A percentile compares a stretch with the other conserved stretches of the same genome.
These are phyloP conservation scores for Cephus pygmeus DNA, from an alignment of 2,888 invertebrate genomes.

Conservation along the genomic window DNA sequence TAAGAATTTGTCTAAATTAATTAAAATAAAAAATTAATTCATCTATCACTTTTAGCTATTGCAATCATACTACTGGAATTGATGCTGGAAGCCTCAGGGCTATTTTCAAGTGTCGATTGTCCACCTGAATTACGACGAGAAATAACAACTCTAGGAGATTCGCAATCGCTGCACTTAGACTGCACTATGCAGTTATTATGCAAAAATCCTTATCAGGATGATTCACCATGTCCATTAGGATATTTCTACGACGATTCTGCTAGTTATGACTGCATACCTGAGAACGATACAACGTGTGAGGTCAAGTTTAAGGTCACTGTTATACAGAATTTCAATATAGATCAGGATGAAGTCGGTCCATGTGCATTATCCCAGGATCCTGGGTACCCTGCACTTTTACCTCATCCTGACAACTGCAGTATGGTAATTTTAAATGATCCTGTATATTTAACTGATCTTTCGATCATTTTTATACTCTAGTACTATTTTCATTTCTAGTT, in stretches of 20 bases:
- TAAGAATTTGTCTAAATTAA: background rate
- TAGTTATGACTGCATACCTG: constrained; percentile 16
- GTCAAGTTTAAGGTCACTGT: constrained; percentile 19
- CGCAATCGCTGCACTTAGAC: constrained; percentile 10
- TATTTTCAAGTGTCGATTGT: constrained; percentile 26
- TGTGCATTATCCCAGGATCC: constrained; percentile 18
- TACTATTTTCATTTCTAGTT: constrained; percentile 25
- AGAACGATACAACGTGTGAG: constrained; percentile 15
- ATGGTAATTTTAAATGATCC: constrained; percentile 21
- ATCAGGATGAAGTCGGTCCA: constrained; percentile 11
- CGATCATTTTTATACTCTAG: background rate
- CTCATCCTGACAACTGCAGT: constrained; percentile 32
- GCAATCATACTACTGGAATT: background rate
- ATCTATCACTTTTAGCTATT: background rate
- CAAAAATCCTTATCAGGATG: constrained; percentile 6
- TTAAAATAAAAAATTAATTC: background rate
- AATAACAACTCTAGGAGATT: constrained; percentile 11
- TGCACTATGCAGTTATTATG: constrained; percentile 24
- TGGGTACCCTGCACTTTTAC: constrained; percentile 21
- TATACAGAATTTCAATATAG: background rate
- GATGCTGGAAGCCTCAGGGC: constrained; percentile 5
- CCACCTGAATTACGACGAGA: constrained; percentile 13
- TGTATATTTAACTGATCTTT: background rate
- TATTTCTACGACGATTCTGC: constrained; percentile 19
- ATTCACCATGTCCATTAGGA: constrained; percentile 12